Evolutionary conservation across 37 sponge, comb jelly and placozoan species (phyloP).

Genomic region (Halichondria panicea): DNA sequence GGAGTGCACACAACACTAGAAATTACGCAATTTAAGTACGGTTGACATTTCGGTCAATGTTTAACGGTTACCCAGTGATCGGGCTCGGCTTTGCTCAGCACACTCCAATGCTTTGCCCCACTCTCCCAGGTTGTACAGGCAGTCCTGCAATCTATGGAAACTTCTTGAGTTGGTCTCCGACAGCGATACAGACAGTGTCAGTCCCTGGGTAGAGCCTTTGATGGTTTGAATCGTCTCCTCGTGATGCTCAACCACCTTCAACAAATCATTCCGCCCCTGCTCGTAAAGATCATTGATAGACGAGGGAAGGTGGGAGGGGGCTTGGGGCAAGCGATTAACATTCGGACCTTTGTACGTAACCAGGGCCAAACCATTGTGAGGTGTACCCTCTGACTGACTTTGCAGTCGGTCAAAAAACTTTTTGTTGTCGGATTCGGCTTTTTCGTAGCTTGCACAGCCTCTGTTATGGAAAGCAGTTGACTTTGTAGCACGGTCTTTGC

Average conservation of each 20-base stretch:
- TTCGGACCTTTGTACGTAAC: conserved; percentile 25
- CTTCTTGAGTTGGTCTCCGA: conserved; percentile 64
- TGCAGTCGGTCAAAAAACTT: background rate
- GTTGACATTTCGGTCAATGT: too few species aligned
- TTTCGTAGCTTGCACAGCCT: conserved; percentile 67
- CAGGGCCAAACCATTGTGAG: background rate
- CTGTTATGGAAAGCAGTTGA: conserved; percentile 73
- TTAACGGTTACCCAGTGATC: too few species aligned
- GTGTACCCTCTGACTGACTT: background rate
- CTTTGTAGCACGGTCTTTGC: conserved; percentile 38
- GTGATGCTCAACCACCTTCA: conserved; percentile 29
- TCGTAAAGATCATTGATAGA: conserved; percentile 18
- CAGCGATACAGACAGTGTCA: conserved; percentile 64
- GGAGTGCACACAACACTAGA: too few species aligned
- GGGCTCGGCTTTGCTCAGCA: conserved; percentile 68
- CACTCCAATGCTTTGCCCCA: conserved; percentile 45
- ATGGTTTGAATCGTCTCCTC: conserved; percentile 52
- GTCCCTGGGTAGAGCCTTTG: conserved; percentile 58
- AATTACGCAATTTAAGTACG: too few species aligned
- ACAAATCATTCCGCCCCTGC: conserved; percentile 31
- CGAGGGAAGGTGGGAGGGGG: background rate
- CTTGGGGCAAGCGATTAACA: background rate
- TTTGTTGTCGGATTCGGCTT: conserved; percentile 28
- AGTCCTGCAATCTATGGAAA: conserved; percentile 65
- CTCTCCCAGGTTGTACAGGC: conserved; percentile 48